Evolutionary conservation across 1,140 invertebrate genomes (phyloP), one percentile per base, ranked within the genome.

Genomic region (Musca vetustissima): DNA sequence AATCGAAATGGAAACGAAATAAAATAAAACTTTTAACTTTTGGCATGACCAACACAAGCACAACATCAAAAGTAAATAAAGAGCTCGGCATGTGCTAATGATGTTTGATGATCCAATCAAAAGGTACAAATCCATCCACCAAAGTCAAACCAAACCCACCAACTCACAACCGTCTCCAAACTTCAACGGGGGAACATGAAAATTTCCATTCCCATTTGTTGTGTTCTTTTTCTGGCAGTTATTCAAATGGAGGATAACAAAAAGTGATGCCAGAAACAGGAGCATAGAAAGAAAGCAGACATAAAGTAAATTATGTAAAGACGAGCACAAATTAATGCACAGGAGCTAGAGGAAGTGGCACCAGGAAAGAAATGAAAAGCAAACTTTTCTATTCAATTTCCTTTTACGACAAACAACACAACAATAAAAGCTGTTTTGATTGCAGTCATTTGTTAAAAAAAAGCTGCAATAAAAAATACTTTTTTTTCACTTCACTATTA

Each of bases 271-370:
- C 50, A 36, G 15, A 43, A 32, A 67, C 17, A 28, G 49, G 21
- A 53, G 21, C 24, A 67, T 53, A 67, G 49, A 9, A 50, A 52
- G 17, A 48, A 59, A 53, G 15, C 28, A 53, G 15, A 13, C 32
- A 48, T 57, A 47, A 67, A 67, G 28, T 52, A 52, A 21, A 32
- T 57, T 67, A 53, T 36, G 19, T 21, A 13, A 50, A 68, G 61
- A 67, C 25, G 57, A 21, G 50, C 43, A 68, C 55, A 61, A 68
- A 68, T 68, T 61, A 68, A 61, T 68, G 67, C 25, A 68, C 57
- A 61, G 11, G 11, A 43, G 28, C 11, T 43, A 11, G 36, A 43
- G 36, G 11, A 43, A 11, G 36, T 43, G 11, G 36, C 36, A 43
- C 36, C 36, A 43, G 11, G 36, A 6, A 11, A 43, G 36, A 1